Evolutionary conservation across 2,797 vertebrate genomes (phyloP).

Genomic region (Microcaecilia unicolor): DNA sequence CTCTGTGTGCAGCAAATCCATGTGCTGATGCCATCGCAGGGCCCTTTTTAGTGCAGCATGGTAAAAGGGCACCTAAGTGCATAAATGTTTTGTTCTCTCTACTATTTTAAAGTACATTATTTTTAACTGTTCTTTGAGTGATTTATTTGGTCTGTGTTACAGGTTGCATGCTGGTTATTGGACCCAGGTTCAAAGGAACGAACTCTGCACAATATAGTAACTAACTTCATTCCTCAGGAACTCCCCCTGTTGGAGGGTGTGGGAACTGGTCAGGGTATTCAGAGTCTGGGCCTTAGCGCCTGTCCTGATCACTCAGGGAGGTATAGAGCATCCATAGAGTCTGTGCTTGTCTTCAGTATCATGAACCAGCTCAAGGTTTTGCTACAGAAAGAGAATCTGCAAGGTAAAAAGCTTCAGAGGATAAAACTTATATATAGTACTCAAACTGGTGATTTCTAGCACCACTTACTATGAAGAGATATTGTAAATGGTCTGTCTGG

Average conservation of each 20-base stretch:
- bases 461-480: too few species aligned
- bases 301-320: constrained; percentile 61
- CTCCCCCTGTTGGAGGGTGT: constrained; percentile 71
- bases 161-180: constrained; percentile 92
- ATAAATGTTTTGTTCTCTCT: too few species aligned
- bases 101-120: too few species aligned
- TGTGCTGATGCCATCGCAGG: too few species aligned
- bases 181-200: constrained; percentile 79
- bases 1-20: too few species aligned
- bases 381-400: constrained; percentile 70
- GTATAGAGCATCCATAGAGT: constrained; percentile 72
- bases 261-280: constrained; percentile 52
- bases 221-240: constrained; percentile 74
- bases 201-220: constrained; percentile 84
- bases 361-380: constrained; percentile 68
- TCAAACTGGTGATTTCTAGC: too few species aligned
- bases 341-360: constrained; percentile 65
- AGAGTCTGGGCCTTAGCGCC: constrained; percentile 64
- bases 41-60: too few species aligned
- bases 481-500: too few species aligned
- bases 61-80: too few species aligned
- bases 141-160: too few species aligned
- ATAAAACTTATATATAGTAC: too few species aligned
- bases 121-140: too few species aligned
- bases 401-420: constrained; percentile 49